Evolutionary conservation across 2,797 vertebrate genomes (phyloP).

Genomic region (Sebastes elongatus): DNA sequence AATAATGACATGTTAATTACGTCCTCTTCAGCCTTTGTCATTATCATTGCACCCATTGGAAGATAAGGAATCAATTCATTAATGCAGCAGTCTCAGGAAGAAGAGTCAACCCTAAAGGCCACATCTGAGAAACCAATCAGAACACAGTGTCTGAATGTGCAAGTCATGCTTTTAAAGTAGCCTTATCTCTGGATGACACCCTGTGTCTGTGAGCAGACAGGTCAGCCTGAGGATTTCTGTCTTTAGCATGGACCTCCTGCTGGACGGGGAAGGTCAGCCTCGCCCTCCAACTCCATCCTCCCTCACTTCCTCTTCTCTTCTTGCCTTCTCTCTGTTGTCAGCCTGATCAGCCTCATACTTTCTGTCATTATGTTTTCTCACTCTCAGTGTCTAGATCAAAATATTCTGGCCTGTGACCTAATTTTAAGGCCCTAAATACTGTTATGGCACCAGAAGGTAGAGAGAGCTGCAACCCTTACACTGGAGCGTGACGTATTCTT

Average conservation of each 20-base stretch:
- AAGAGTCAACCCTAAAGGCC: slow-evolving; percentile 10
- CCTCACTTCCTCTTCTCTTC: slow-evolving; percentile 10
- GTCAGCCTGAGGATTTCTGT: slow-evolving; percentile 55
- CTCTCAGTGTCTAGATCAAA: background rate
- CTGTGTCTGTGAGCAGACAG: background rate
- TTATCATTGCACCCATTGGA: background rate
- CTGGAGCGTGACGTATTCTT: too few species aligned
- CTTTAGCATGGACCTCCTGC: slow-evolving; percentile 54
- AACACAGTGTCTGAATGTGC: background rate
- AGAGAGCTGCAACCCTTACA: background rate
- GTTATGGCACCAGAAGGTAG: background rate
- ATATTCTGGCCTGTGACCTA: background rate
- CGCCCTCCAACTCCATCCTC: slow-evolving; percentile 25
- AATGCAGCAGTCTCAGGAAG: background rate
- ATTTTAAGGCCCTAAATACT: background rate
- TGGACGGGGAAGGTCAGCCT: slow-evolving; percentile 50
- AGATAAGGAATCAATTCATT: background rate
- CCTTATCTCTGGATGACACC: background rate
- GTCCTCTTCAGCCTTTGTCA: background rate
- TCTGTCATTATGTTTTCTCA: background rate
- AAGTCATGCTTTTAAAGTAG: background rate
- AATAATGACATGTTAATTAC: background rate
- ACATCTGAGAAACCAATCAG: background rate
- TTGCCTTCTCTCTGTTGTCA: background rate
- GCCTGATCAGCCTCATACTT: background rate